Percentiles rank a stretch among this genome's conserved stretches.
These are phyloP conservation scores for Blastobasis lacticolella DNA, from an alignment of 2,888 invertebrate genomes.

Conservation along the genomic window DNA sequence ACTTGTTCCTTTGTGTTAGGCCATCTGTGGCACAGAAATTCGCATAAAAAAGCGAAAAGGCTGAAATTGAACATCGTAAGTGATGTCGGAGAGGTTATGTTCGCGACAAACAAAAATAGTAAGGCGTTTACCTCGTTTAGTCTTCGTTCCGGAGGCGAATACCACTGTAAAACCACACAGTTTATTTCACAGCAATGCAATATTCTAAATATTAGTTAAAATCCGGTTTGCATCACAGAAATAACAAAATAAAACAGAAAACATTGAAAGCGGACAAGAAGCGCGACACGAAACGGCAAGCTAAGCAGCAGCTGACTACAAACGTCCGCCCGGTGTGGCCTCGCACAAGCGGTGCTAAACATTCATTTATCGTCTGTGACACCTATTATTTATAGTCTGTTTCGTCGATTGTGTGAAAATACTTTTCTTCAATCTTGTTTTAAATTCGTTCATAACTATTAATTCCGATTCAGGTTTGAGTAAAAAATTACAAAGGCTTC, in stretches of 20 bases:
- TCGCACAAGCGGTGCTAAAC: conserved; percentile 36
- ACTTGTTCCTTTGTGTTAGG: conserved; percentile 12
- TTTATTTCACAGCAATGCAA: conserved; percentile 54
- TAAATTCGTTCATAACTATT: too few relatives aligned
- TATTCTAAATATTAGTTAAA: conserved; percentile 59
- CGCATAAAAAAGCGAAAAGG: conserved; percentile 28
- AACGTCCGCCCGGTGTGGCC: conserved; percentile 46
- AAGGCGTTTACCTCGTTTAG: conserved; percentile 71
- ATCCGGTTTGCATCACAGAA: conserved; percentile 73
- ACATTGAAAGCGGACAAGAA: conserved; percentile 76
- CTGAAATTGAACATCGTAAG: conserved; percentile 53
- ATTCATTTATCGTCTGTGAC: background rate
- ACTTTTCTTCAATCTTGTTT: too few relatives aligned
- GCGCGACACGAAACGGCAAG: conserved; percentile 79
- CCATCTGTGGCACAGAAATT: conserved; percentile 20
- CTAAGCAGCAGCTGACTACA: conserved; percentile 81
- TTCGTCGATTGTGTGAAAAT: too few relatives aligned
- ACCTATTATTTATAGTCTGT: too few relatives aligned
- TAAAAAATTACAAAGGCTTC: background rate
- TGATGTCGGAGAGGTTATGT: conserved; percentile 69
- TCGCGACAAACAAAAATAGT: conserved; percentile 70
- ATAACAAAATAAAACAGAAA: conserved; percentile 75
- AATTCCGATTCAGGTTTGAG: background rate
- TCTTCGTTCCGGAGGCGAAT: conserved; percentile 49
- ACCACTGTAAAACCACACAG: conserved; percentile 61